Evolutionary conservation across 2,797 vertebrate genomes (phyloP).

Genomic region (Chelmon rostratus): DNA sequence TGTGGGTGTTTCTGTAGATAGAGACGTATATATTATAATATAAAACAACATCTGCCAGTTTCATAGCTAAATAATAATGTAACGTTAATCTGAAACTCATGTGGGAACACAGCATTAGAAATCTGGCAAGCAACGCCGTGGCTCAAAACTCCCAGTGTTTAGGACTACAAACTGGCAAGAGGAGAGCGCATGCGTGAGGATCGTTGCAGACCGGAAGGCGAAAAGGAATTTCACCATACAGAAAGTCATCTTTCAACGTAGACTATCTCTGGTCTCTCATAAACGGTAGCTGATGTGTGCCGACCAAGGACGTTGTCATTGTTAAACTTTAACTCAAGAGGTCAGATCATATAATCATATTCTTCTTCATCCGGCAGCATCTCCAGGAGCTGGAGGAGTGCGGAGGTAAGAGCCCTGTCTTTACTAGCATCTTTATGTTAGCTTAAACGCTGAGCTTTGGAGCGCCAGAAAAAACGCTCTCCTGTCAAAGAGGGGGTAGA

Average conservation of each 20-base stretch:
- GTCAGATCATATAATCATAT: fast-evolving
- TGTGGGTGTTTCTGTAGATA: too few relatives aligned
- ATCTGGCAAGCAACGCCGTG: neutral
- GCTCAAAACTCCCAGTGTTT: too few relatives aligned
- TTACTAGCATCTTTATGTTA: conserved; percentile 38
- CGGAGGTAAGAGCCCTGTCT: conserved; percentile 35
- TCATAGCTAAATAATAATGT: too few relatives aligned
- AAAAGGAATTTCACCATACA: fast-evolving
- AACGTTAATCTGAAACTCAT: neutral
- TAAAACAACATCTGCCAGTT: too few relatives aligned
- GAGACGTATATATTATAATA: too few relatives aligned
- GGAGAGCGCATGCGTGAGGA: conserved; percentile 45
- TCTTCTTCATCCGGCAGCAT: conserved; percentile 23
- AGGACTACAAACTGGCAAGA: conserved; percentile 9
- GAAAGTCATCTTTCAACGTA: neutral
- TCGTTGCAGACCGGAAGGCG: conserved; percentile 3
- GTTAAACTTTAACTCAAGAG: conserved; percentile 52
- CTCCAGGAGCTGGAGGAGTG: conserved; percentile 18
- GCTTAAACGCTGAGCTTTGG: conserved; percentile 3
- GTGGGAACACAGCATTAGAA: neutral
- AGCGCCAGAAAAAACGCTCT: neutral
- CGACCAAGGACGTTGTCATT: neutral
- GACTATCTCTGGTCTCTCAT: neutral
- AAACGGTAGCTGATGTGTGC: neutral
- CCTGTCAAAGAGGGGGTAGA: neutral